Base-by-base conservation (phyloP, 2,888 invertebrate species). In the Thymelicus sylvestris region DNA sequence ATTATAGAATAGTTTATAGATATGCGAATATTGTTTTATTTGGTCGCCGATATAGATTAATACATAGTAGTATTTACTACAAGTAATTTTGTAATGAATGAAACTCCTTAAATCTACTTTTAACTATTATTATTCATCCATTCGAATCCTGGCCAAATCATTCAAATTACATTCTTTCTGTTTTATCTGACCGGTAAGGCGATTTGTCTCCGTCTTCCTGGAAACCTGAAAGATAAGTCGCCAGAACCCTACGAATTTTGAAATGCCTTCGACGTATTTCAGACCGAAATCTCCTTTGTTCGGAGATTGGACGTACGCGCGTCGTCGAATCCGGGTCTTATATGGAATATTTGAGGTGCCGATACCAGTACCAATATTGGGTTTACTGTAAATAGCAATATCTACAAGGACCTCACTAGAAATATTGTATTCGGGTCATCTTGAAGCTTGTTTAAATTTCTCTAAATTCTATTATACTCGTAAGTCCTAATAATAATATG, bases 291-390 rank as follows among this genome's bases (percentile, higher is more conserved):
- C 67, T 62, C 67, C 67, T 68, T 68, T 68, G 67, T 62, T 62
- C 62, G 67, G 44, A 52, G 31, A 62, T 68, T 44, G 67, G 50
- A 67, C 62, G 61, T 41, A 61, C 66, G 47, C 50, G 47, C 57
- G 66, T 57, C 52, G 52, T 41, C 50, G 50, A 61, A 62, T 44
- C 55, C 19, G 41, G 38, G 62, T 44, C 67, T 50, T 62, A 68
- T 62, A 62, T 19, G 67, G 55, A 68, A 68, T 68, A 62, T 55
- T 44, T 68, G 52, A 68, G 67, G 52, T 68, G 67, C 67, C 67
- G 55, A 62, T 62, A 55, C 62, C 52, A 68, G 62, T 44, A 62
- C 44, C 68, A 62, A 55, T 68, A 52, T 63, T 68, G 68, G 24
- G n/a, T 44, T 47, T 38, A 6, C 48, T 48, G n/a, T 59, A 59